A percentile compares a stretch with the other conserved stretches of the same genome.
Evolutionary conservation across 2,888 invertebrate species (phyloP).

Genomic region (Pocota personata): DNA sequence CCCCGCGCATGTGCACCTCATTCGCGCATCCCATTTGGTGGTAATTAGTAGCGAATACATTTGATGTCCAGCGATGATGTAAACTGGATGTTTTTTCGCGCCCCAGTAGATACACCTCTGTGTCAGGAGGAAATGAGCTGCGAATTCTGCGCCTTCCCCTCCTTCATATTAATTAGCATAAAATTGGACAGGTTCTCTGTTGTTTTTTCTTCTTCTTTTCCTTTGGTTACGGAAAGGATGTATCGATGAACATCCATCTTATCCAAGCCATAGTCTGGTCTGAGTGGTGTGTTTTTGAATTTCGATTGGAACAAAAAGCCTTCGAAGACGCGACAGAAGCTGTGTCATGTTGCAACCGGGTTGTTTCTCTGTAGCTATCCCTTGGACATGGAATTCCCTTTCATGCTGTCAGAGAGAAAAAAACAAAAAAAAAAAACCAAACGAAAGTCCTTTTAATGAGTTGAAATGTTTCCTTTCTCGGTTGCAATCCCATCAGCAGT

Average conservation of each 20-base stretch:
- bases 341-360: slow-evolving; percentile 10
- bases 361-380: not conserved
- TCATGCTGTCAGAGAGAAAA: slow-evolving; percentile 15
- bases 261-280: not conserved
- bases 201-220: not conserved
- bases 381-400: slow-evolving; percentile 5
- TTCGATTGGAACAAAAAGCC: slow-evolving; percentile 6
- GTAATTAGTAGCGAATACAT: slow-evolving; percentile 74
- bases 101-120: slow-evolving; percentile 24
- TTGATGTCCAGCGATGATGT: slow-evolving; percentile 74
- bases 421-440: not conserved
- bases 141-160: not conserved
- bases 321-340: slow-evolving; percentile 29
- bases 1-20: slow-evolving; percentile 46
- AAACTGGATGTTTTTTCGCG: slow-evolving; percentile 74
- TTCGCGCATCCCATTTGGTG: slow-evolving; percentile 57
- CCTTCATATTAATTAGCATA: slow-evolving; percentile 57
- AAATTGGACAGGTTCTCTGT: slow-evolving; percentile 51
- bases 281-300: not conserved
- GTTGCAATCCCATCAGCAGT: not conserved
- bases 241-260: slow-evolving; percentile 42
- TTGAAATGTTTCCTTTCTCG: not conserved
- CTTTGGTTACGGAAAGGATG: not conserved
- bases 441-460: slow-evolving; percentile 36
- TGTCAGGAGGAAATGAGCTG: slow-evolving; percentile 19